A percentile compares a stretch with the other conserved stretches of the same genome.
These are phyloP conservation scores for Microdon myrmicae DNA, from an alignment of 2,888 invertebrate genomes.

Conservation along the genomic window DNA sequence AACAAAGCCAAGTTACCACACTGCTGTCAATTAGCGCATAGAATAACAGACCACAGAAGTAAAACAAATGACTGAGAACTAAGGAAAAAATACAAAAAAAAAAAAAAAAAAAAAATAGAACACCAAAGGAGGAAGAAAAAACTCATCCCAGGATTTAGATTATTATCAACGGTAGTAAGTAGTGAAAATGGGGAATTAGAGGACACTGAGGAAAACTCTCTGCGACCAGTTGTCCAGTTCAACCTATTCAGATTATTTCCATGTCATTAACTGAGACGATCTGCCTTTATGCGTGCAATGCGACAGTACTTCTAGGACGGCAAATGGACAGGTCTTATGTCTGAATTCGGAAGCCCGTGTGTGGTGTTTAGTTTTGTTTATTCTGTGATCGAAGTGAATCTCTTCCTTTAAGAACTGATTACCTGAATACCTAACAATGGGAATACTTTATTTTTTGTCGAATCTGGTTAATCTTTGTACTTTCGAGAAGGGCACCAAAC, in stretches of 20 bases:
- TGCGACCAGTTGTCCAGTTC: constrained; percentile 30
- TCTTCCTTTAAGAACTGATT: constrained; percentile 12
- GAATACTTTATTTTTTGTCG: too few species aligned
- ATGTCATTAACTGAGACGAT: constrained; percentile 44
- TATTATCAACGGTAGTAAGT: constrained; percentile 45
- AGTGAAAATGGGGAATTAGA: constrained; percentile 48
- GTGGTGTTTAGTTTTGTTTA: constrained; percentile 5
- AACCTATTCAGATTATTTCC: constrained; percentile 47
- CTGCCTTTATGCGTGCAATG: constrained; percentile 22
- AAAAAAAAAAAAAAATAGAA: constrained; percentile 1
- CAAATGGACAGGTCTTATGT: constrained; percentile 10
- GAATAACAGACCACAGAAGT: constrained; percentile 38
- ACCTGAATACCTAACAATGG: too few species aligned
- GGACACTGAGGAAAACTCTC: constrained; percentile 31
- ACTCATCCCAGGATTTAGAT: constrained; percentile 43
- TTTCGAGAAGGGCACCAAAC: too few species aligned
- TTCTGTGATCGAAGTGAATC: background rate
- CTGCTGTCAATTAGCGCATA: constrained; percentile 45
- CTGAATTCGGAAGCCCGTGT: constrained; percentile 4
- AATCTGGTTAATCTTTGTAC: too few species aligned
- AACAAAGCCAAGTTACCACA: constrained; percentile 33
- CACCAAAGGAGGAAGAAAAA: background rate
- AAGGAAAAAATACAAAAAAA: constrained; percentile 8
- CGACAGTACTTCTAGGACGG: constrained; percentile 1
- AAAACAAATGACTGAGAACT: constrained; percentile 28